phyloP scores from a whole-genome alignment of 1,140 invertebrate genomes.

The Ephestia elutella region DNA sequence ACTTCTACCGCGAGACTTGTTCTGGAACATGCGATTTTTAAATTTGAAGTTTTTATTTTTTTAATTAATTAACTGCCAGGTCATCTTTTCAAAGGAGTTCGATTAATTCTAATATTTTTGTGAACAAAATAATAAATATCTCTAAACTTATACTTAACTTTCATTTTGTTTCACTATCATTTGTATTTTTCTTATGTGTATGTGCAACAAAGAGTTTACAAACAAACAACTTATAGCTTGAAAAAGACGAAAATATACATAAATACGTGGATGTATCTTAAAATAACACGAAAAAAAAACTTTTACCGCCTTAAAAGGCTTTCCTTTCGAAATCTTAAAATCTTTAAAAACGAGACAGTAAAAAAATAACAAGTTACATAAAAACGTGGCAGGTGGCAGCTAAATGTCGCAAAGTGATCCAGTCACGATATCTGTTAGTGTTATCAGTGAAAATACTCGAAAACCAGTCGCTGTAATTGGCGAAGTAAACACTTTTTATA shows the following conservation, averaged over 20 bases:
- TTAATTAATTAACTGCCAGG: neutral
- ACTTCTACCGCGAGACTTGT: neutral
- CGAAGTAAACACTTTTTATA: neutral
- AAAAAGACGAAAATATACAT: no score
- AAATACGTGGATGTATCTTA: no score
- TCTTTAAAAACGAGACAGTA: neutral
- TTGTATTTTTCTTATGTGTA: no score
- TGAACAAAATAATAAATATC: neutral
- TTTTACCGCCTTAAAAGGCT: neutral
- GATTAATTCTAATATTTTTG: neutral
- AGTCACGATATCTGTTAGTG: conserved; percentile 17
- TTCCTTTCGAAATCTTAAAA: neutral
- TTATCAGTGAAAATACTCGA: neutral
- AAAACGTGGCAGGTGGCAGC: neutral
- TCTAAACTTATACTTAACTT: no score
- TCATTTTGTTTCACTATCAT: no score
- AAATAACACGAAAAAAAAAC: neutral
- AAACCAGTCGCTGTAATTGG: neutral
- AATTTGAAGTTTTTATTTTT: neutral
- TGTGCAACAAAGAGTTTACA: no score
- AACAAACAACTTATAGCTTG: no score
- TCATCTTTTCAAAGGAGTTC: neutral
- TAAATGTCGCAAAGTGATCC: conserved; percentile 12
- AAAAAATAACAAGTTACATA: conserved; percentile 1
- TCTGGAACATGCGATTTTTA: neutral